Evolutionary conservation across 64 coral and sea anemone genomes (phyloP), one percentile per base, ranked within the genome.

Genomic region (Montipora efflorescens): DNA sequence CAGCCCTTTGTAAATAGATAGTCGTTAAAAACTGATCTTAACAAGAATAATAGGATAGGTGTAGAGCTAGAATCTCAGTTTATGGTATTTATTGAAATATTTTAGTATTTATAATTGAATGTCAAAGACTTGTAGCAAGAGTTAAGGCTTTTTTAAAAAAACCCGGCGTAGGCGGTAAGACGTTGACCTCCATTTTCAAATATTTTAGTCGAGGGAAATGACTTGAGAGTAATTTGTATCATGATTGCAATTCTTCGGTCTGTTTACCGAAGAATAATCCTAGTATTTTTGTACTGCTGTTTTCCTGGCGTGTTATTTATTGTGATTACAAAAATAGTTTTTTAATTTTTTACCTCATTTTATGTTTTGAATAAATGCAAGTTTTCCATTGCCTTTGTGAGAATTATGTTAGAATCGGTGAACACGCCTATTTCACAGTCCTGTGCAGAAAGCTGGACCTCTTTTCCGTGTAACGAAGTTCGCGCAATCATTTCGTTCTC

Each of bases 31-130:
- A 49, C 23, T 76, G 11, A 46, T 22, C 61, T 11, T 36, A 36
- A 59, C 53, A 55, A 48, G n/a, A 55, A n/a, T 55, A 7, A 21
- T 7, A 84, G 47, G 15, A 21, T 71, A 22, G n/a, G 61, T 51
- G 5, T 4, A 71, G n/a, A 67, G 45, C 62, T 83, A 19, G 5
- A 43, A 47, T 46, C 59, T 20, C 28, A 15, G 15, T 47, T 46
- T 18, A 72, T 14, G 59, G 15, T 86, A 86, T 86, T 86, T 86
- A 86, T 86, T 86, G 4, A 68, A 72, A 84, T 48, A 10, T 18
- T 71, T 66, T 67, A 22, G 19, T 86, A 86, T 86, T 86, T 86
- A 86, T 86, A 86, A 36, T 48, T 86, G 47, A 78, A 78, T 18
- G 16, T 48, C 48, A 25, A 13, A 58, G 5, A 28, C 43, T 19